Base-by-base conservation (phyloP, 2,113 vertebrate genomes). In the Ancistrus triradiatus region DNA sequence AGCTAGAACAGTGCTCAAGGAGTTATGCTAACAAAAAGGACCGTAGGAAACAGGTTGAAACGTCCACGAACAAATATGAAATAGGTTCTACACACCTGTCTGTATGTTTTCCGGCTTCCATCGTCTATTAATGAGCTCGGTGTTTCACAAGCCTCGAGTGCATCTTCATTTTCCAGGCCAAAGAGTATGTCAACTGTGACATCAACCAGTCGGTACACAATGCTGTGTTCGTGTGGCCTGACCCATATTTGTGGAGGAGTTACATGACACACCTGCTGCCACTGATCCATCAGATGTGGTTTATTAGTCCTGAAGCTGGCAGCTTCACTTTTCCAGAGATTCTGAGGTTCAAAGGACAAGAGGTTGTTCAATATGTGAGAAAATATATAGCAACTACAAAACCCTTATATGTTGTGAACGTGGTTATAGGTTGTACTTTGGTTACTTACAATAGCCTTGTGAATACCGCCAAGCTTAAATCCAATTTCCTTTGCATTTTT, bases 21-120 rank as follows among this genome's bases (percentile, higher is more conserved):
- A 56, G 28, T 38, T 57, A 10, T 21, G 60, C 28, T n/a, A n/a
- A 55, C 13, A 53, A 27, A 49, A 11, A 13, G 25, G 24, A 22
- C 14, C 21, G n/a, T 25, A 47, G 10, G 27, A 9, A 40, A 15
- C 3, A 57, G 14, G 24, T 38, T 37, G 7, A 50, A n/a, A n/a
- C n/a, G n/a, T n/a, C n/a, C n/a, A n/a, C n/a, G n/a, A n/a, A n/a
- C n/a, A n/a, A n/a, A n/a, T n/a, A 27, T 51, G 15, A n/a, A 42
- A 5, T 31, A 42, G 6, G 13, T 28, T 18, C 2, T 1, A 71
- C 78, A 35, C 14, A 88, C 85, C 83, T 83, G 77, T 64, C 81
- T 48, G 68, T 86, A 85, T 49, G 70, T 73, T 63, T 70, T 80
- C 46, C 75, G 76, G 70, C 83, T 84, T 63, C 85, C 77, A 40